phyloP scores from a whole-genome alignment of 2,113 vertebrate species.

The Acanthisitta chloris region DNA sequence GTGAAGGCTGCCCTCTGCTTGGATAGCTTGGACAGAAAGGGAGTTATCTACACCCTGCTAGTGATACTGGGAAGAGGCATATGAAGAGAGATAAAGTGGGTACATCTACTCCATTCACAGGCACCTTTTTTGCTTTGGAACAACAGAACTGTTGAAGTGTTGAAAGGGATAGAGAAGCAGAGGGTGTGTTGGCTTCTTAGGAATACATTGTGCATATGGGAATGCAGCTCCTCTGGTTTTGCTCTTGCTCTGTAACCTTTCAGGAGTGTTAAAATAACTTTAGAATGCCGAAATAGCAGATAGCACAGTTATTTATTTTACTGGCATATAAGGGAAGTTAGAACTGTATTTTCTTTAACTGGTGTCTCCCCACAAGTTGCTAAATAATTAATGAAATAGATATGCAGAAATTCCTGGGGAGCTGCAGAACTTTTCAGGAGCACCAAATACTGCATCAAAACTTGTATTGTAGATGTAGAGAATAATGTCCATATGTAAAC shows the following conservation, averaged over 20 bases:
- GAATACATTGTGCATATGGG: not conserved
- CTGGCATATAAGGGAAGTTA: not conserved
- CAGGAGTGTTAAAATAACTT: not conserved
- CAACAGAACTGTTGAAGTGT: not conserved
- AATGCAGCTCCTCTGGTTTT: not conserved
- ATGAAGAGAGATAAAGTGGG: not conserved
- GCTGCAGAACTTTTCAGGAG: not conserved
- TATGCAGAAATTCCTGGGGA: accelerated
- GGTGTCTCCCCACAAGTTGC: not conserved
- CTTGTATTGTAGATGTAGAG: not conserved
- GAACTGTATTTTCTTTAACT: not conserved
- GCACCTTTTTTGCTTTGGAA: not conserved
- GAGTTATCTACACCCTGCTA: not conserved
- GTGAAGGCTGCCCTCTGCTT: not conserved
- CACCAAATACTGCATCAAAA: not conserved
- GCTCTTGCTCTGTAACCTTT: not conserved
- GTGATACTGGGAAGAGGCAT: not conserved
- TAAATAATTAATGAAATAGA: not conserved
- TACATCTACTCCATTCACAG: not conserved
- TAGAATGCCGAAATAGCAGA: not conserved
- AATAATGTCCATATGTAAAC: not conserved
- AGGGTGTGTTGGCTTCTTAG: not conserved
- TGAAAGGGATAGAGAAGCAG: not conserved
- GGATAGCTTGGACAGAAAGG: not conserved
- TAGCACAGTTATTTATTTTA: not conserved